Conservation (phyloP, 1,140 invertebrate species). For the Phymastichus coffea region DNA sequence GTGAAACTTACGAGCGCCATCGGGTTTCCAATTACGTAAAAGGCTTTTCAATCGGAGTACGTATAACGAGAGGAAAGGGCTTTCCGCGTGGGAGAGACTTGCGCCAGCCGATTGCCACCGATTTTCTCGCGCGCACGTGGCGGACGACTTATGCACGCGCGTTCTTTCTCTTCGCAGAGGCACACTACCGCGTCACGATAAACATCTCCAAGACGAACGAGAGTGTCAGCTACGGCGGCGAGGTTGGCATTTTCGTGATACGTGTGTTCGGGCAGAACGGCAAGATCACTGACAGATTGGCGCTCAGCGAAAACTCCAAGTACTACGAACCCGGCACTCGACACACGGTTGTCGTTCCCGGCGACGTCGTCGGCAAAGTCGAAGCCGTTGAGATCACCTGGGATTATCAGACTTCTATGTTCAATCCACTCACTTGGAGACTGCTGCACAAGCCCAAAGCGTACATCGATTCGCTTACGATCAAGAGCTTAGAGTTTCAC, state of each 20-base stretch:
- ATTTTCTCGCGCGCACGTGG: not conserved
- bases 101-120: too few relatives aligned
- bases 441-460: constrained; percentile 70
- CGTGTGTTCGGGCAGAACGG: constrained; percentile 65
- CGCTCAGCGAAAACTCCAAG: constrained; percentile 56
- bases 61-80: too few relatives aligned
- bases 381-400: constrained; percentile 69
- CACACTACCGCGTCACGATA: constrained; percentile 73
- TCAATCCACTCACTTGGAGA: constrained; percentile 83
- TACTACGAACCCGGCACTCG: constrained; percentile 72
- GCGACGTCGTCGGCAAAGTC: constrained; percentile 65
- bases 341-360: constrained; percentile 69
- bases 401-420: constrained; percentile 73
- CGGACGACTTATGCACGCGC: not conserved
- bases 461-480: constrained; percentile 68
- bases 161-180: constrained; percentile 53
- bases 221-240: constrained; percentile 71
- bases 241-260: constrained; percentile 72
- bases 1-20: too few relatives aligned
- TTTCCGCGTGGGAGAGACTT: too few relatives aligned
- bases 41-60: too few relatives aligned
- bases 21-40: too few relatives aligned
- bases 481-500: constrained; percentile 69
- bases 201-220: constrained; percentile 72
- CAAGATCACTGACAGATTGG: constrained; percentile 62